Base-by-base conservation (phyloP, 1,140 invertebrate species). In the Cecropterus lyciades region DNA sequence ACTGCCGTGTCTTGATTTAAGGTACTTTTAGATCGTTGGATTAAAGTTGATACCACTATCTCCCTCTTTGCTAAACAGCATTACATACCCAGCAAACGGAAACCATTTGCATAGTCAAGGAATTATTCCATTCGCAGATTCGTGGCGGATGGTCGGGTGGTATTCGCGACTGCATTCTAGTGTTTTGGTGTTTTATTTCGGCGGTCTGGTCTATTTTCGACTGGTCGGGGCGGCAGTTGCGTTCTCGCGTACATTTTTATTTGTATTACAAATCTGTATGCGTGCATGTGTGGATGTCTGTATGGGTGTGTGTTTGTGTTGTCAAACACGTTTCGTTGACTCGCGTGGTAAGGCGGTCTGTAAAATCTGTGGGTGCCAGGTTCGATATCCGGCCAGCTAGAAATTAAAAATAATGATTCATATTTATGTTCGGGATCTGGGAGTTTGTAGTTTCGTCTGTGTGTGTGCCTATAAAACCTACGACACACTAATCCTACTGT, bases 111-210 rank as follows among this genome's bases (percentile, higher is more conserved):
- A 30, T 46, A 59, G 56, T 24, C 43, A n/a, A n/a, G 43, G 13
- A 46, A 14, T 15, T 45, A 45, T 33, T 17, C 56, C 10, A 42
- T 20, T 57, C 11, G 43, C 15, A 27, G 43, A 33, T 59, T 33
- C 8, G 43, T 15, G 56, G 27, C 13, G 43, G 40, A 46, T 30
- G 8, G n/a, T n/a, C n/a, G n/a, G n/a, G n/a, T n/a, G 24, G 24
- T 59, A 48, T 59, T 46, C 43, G 56, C 27, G 40, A 5, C 55
- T 57, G 55, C 55, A 33, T 59, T 46, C 56, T 48, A 46, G 56
- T 48, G 15, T 48, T 59, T 43, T 33, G 15, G 27, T 59, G 16
- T 59, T 59, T 59, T 59, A 59, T 48, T 59, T 59, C 27, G 42
- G 43, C 45, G 13, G 43, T 59, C 43, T 14, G 42, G 56, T 46